These are phyloP conservation scores for Trematocara macrostoma DNA, from an alignment of 2,113 vertebrate genomes.

Conservation along the genomic window DNA sequence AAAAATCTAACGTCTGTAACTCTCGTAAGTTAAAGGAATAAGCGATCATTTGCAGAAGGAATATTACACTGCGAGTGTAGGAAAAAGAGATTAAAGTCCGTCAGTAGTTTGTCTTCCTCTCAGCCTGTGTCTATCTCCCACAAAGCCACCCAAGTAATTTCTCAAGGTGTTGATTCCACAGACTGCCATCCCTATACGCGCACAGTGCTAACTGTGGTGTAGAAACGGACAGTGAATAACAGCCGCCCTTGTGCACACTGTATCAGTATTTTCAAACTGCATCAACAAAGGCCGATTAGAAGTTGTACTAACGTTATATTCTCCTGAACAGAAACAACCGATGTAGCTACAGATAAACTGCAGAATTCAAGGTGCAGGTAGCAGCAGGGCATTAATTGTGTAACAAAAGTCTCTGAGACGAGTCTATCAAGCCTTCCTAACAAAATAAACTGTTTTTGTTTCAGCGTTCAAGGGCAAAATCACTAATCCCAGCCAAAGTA, in stretches of 20 bases:
- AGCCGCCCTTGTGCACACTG: background rate
- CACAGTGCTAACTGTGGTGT: background rate
- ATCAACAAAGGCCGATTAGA: background rate
- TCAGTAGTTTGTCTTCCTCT: background rate
- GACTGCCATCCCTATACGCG: background rate
- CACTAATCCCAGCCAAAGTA: conserved; percentile 31
- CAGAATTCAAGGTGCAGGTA: background rate
- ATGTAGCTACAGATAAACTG: background rate
- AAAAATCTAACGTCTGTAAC: background rate
- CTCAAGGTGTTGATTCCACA: background rate
- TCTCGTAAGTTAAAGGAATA: background rate
- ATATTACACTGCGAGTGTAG: background rate
- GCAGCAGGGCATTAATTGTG: background rate
- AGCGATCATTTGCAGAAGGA: background rate
- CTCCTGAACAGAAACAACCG: background rate
- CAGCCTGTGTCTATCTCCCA: background rate
- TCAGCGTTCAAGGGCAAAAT: conserved; percentile 47
- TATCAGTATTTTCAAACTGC: background rate
- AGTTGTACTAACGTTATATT: background rate
- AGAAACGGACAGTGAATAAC: background rate
- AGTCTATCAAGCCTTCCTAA: conserved; percentile 15
- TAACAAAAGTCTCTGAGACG: background rate
- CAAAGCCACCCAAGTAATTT: background rate
- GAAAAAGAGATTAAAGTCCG: background rate
- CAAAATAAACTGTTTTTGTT: conserved; percentile 43